A percentile compares a stretch with the other conserved stretches of the same genome.
phyloP scores from a whole-genome alignment of 2,797 vertebrate species.

The Melanotaenia maccullochi region DNA sequence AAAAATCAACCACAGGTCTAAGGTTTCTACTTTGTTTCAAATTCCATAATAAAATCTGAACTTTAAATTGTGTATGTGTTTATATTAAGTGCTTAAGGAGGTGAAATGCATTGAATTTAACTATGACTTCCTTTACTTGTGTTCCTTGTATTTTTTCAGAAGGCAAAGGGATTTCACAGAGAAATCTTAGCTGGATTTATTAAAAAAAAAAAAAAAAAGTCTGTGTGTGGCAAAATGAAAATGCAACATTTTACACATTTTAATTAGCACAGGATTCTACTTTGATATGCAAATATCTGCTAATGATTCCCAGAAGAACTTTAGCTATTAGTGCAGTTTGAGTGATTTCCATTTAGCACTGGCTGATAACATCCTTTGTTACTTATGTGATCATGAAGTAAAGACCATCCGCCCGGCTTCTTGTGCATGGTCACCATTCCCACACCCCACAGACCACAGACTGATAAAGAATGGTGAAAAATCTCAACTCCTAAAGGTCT shows the following conservation, averaged over 20 bases:
- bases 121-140: not conserved
- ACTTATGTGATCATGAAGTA: slow-evolving; percentile 48
- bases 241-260: slow-evolving; percentile 41
- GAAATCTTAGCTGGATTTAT: slow-evolving; percentile 6
- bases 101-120: not conserved
- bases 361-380: slow-evolving; percentile 51
- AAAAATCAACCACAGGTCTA: not conserved
- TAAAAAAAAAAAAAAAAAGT: not conserved
- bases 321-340: slow-evolving; percentile 64
- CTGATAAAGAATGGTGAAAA: slow-evolving; percentile 12
- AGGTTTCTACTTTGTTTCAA: not conserved
- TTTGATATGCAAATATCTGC: slow-evolving; percentile 66
- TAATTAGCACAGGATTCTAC: slow-evolving; percentile 55
- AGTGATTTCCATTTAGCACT: slow-evolving; percentile 68
- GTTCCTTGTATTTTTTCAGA: not conserved
- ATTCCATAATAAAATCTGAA: not conserved
- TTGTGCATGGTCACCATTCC: slow-evolving; percentile 44
- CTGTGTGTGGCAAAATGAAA: slow-evolving; percentile 22
- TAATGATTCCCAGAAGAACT: slow-evolving; percentile 64
- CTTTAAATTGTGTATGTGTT: not conserved
- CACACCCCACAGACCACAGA: slow-evolving; percentile 36
- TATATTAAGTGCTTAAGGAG: not conserved
- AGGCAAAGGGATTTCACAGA: not conserved
- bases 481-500: slow-evolving; percentile 22
- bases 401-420: slow-evolving; percentile 27